Evolutionary conservation across 2,797 vertebrate species (phyloP), one percentile per base, ranked within the genome.

Genomic region (Alectoris magna): DNA sequence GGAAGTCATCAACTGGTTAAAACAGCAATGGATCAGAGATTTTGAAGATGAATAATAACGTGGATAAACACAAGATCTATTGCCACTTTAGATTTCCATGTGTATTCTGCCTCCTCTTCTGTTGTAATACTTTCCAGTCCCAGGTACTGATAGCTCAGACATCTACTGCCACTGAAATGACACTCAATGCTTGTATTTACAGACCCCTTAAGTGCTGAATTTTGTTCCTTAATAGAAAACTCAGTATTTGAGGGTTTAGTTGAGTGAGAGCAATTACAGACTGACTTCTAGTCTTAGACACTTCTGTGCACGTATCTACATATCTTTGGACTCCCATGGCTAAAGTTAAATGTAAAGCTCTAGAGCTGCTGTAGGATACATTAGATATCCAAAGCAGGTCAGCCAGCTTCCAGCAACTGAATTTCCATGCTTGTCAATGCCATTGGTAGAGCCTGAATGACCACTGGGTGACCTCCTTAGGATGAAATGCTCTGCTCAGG

Each of bases 331-430:
- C 27, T 80, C 58, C 66, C 11, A 18, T 5, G 16, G 62, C 27
- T 55, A 6, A 85, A 62, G 10, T 22, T 9, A 66, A 79, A 73
- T 0, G 0, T 11, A n/a, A 80, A 41, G 6, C 6, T 67, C 41
- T n/a, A 16, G 27, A 23, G 41, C 27, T 41, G 38, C 39, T 59
- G 39, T 53, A 3, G 27, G n/a, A 48, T 13, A 19, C 27, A 22
- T 68, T 36, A 55, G n/a, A 46, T n/a, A 58, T 9, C 72, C 44
- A 60, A 51, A 71, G n/a, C 8, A 64, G 21, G 19, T 29, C 67
- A 84, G 17, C 3, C 56, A 0, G 34, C 38, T 78, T 68, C 43
- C 17, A 51, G 43, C 56, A 80, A 5, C 23, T 26, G 51, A 69
- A n/a, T 2, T 53, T 19, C 39, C 74, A 23, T 60, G 39, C 23